These are phyloP conservation scores for Chironomus tepperi DNA, from an alignment of 1,140 invertebrate genomes.

Conservation along the genomic window DNA sequence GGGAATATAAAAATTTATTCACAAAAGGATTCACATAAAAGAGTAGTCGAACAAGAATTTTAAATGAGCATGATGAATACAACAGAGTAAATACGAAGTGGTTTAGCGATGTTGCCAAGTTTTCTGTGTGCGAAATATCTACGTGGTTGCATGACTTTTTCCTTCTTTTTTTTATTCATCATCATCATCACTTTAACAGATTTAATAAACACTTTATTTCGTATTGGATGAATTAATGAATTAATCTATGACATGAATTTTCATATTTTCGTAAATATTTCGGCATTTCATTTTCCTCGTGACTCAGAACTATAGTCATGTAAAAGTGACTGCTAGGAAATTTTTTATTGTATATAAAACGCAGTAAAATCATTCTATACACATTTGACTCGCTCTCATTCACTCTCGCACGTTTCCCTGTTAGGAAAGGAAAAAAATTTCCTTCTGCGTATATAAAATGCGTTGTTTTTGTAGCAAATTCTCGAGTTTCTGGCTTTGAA, in stretches of 20 bases:
- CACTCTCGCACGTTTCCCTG: too few species aligned
- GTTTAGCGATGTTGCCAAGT: background rate
- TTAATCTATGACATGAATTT: background rate
- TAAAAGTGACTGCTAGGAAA: too few species aligned
- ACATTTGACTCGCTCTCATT: too few species aligned
- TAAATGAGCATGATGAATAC: background rate
- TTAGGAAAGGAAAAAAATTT: background rate
- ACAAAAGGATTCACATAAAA: slow-evolving; percentile 1
- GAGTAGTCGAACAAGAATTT: slow-evolving; percentile 12
- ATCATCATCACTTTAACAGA: too few species aligned
- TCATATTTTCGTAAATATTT: too few species aligned
- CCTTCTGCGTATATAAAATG: background rate
- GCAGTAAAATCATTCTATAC: too few species aligned
- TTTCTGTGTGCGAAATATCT: background rate
- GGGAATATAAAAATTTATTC: background rate
- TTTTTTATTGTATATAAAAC: too few species aligned
- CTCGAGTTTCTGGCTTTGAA: too few species aligned
- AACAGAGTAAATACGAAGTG: too few species aligned
- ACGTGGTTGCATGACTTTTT: background rate
- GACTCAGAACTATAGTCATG: too few species aligned
- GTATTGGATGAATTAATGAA: background rate
- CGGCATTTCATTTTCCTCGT: too few species aligned
- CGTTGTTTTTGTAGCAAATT: background rate
- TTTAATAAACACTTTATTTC: background rate
- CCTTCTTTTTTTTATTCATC: background rate